These are phyloP conservation scores for Hyles euphorbiae DNA, from an alignment of 1,140 invertebrate species.

Conservation along the genomic window DNA sequence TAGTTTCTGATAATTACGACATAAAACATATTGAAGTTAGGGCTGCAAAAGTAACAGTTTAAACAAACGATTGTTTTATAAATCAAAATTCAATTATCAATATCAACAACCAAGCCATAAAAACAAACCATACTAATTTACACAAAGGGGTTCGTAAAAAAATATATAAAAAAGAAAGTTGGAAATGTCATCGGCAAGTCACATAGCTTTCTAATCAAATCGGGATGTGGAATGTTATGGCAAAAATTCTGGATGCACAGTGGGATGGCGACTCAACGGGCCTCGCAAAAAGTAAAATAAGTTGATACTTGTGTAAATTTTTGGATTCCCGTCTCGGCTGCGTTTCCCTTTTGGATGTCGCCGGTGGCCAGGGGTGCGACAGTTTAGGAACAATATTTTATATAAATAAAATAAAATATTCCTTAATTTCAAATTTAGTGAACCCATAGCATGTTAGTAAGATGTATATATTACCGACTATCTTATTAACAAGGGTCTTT, in stretches of 20 bases:
- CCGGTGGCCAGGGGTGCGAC: background rate
- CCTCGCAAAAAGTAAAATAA: conserved; percentile 54
- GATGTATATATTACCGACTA: too few relatives aligned
- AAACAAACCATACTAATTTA: background rate
- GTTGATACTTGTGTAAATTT: conserved; percentile 69
- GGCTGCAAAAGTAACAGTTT: too few relatives aligned
- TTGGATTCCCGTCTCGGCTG: conserved; percentile 38
- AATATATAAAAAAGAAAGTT: background rate
- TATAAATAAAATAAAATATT: too few relatives aligned
- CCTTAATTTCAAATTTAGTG: too few relatives aligned
- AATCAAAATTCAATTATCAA: too few relatives aligned
- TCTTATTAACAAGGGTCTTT: too few relatives aligned
- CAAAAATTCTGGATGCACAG: conserved; percentile 29
- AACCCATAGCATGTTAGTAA: too few relatives aligned
- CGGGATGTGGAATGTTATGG: conserved; percentile 54
- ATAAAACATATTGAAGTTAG: too few relatives aligned
- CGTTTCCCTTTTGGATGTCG: background rate
- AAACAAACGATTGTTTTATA: too few relatives aligned
- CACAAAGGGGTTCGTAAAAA: background rate
- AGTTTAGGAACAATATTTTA: background rate
- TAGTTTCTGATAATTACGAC: too few relatives aligned
- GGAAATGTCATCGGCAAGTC: conserved; percentile 11
- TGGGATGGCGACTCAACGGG: conserved; percentile 28
- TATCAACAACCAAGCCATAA: too few relatives aligned
- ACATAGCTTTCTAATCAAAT: conserved; percentile 44